Percentiles rank a stretch among this genome's conserved stretches.
phyloP scores from a whole-genome alignment of 2,113 vertebrate genomes.

The Hypocryptadius cinnamomeus region DNA sequence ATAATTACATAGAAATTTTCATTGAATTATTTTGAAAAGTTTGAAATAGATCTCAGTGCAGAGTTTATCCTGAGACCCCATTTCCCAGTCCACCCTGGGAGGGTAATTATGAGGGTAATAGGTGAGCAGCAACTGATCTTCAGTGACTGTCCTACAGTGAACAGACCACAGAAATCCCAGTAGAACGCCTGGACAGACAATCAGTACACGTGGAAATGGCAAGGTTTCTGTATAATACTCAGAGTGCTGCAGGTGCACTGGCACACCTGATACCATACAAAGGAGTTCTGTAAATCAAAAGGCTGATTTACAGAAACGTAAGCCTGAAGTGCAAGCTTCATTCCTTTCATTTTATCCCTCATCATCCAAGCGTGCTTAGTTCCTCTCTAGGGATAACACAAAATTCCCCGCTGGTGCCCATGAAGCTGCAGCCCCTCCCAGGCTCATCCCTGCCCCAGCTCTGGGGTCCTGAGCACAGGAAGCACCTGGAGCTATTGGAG shows the following conservation, averaged over 20 bases:
- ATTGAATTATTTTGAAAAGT: neutral
- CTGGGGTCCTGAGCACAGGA: neutral
- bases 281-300: neutral
- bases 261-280: neutral
- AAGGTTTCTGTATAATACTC: neutral
- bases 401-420: neutral
- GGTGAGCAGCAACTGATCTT: neutral
- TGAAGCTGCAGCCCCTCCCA: neutral
- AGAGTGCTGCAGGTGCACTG: neutral
- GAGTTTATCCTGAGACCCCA: neutral
- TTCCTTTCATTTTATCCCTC: neutral
- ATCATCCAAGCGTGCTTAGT: accelerated
- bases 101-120: neutral
- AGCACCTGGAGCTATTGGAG: neutral
- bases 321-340: neutral
- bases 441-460: neutral
- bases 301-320: neutral
- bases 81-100: neutral
- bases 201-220: accelerated
- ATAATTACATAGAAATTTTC: neutral
- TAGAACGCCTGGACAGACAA: neutral
- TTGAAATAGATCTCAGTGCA: neutral
- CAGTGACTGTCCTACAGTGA: neutral
- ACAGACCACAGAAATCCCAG: neutral
- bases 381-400: neutral